Evolutionary conservation across 2,113 vertebrate species (phyloP).

Genomic region (Cyprinus carpio): DNA sequence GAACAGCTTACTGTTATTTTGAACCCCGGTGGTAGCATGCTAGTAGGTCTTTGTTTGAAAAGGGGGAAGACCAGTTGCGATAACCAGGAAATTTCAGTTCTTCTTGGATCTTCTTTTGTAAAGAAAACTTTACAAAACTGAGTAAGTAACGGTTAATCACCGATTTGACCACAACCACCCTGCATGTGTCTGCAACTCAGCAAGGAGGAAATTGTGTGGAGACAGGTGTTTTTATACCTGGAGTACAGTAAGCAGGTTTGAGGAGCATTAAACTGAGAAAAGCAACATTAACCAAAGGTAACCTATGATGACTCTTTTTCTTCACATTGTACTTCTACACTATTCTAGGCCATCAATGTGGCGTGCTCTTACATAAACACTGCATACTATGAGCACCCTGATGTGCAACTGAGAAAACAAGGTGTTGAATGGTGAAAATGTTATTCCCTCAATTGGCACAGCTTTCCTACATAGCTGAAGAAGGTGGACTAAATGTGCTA

Average conservation of each 20-base stretch:
- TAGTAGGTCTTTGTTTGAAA: not conserved
- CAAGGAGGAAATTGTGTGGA: not conserved
- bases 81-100: not conserved
- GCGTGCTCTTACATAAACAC: not conserved
- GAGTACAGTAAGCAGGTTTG: not conserved
- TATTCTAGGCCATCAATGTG: not conserved
- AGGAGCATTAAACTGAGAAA: not conserved
- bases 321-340: not conserved
- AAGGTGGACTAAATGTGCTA: not conserved
- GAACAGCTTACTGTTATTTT: not conserved
- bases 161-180: not conserved
- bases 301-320: not conserved
- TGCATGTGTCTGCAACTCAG: constrained; percentile 4
- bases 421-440: not conserved
- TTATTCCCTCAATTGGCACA: not conserved
- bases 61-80: not conserved
- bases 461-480: not conserved
- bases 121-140: not conserved
- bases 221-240: not conserved
- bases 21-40: not conserved
- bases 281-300: not conserved
- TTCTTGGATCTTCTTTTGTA: not conserved
- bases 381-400: not conserved
- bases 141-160: not conserved
- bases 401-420: not conserved